A percentile compares a stretch with the other conserved stretches of the same genome.
phyloP scores from a whole-genome alignment of 1,140 invertebrate genomes.

The Homarus americanus region DNA sequence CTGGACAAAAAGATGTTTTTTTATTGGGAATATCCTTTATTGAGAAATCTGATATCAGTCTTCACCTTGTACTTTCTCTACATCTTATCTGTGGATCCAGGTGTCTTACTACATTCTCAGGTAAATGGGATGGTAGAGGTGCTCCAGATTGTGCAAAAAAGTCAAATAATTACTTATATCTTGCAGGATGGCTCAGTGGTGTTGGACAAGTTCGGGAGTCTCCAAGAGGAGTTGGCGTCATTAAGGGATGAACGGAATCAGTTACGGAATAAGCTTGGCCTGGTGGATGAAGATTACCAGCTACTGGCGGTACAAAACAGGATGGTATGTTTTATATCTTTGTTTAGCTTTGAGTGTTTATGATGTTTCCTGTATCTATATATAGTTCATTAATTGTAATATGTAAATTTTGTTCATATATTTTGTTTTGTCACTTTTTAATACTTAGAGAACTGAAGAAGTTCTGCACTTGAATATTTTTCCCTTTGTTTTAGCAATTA shows the following conservation, averaged over 20 bases:
- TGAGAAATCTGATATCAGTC: too few relatives aligned
- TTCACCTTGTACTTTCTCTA: too few relatives aligned
- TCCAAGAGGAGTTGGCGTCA: conserved; percentile 32
- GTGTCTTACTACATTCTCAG: too few relatives aligned
- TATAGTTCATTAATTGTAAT: neutral
- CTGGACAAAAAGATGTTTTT: too few relatives aligned
- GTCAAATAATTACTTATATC: neutral
- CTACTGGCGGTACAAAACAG: conserved; percentile 50
- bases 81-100: too few relatives aligned
- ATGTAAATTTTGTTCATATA: neutral
- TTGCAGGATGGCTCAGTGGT: conserved; percentile 24
- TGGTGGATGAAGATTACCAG: conserved; percentile 53
- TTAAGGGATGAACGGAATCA: conserved; percentile 42
- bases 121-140: too few relatives aligned
- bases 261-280: conserved; percentile 19
- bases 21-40: too few relatives aligned
- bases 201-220: conserved; percentile 23
- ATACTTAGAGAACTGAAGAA: neutral
- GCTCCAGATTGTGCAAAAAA: too few relatives aligned
- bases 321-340: conserved; percentile 38
- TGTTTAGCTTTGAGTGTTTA: conserved; percentile 3
- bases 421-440: neutral
- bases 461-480: conserved; percentile 17
- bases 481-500: conserved; percentile 15
- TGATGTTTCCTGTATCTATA: neutral